Base-by-base conservation (phyloP, 2,888 invertebrate species). In the Aethes cnicana region DNA sequence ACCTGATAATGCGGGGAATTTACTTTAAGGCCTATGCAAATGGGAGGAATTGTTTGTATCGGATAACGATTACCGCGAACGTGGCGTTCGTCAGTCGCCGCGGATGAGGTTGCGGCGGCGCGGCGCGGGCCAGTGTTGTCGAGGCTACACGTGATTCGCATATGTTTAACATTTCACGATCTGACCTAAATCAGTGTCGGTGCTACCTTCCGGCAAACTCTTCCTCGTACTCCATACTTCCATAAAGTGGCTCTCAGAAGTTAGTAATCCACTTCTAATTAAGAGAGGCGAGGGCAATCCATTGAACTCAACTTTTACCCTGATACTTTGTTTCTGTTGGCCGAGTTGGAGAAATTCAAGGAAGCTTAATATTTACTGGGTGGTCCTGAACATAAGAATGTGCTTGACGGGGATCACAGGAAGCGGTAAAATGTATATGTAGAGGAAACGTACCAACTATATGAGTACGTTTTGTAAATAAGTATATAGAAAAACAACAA, bases 121-220 rank as follows among this genome's bases (percentile, higher is more conserved):
- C 26, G 26, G 14, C 39, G 17, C 32, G 16, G 39, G 44, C 18
- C 30, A 14, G 9, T 50, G 39, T 54, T 49, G 39, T 28, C 25
- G 50, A 46, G 35, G 18, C 36, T 20, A 59, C 56, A 54, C 69
- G 70, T 75, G 74, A 66, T 63, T 39, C 54, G 71, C 74, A 74
- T 74, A 69, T 48, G 66, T 71, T 68, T 68, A 57, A 54, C 56
- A 52, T 61, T 50, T 14, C 35, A 53, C 54, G 49, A 33, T 53
- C 35, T 42, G 33, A 43, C 59, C 57, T 57, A 64, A 46, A 52
- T 56, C 52, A 55, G 25, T 48, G 50, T 47, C 54, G 55, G 54
- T 52, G n/a, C n/a, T n/a, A 26, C 41, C 35, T 41, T 17, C 52
- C 53, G 54, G 26, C n/a, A 18, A 30, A 4, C 8, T 37, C 23